phyloP scores from a whole-genome alignment of 2,888 invertebrate species.

The Aporophyla nigra region DNA sequence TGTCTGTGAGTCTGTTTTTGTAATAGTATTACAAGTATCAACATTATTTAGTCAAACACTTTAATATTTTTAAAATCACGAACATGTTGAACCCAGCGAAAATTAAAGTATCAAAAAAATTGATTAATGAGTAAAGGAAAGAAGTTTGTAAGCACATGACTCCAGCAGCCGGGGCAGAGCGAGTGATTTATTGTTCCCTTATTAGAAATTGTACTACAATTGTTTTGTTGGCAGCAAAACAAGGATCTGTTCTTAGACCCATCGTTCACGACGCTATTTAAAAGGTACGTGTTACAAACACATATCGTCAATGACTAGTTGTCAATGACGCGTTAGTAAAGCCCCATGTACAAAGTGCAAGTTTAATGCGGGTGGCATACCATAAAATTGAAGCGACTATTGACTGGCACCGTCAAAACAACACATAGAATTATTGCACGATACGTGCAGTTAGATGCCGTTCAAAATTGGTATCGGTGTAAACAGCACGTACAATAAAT shows the following conservation, averaged over 20 bases:
- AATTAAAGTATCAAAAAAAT: slow-evolving; percentile 51
- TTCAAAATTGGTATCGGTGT: too few relatives aligned
- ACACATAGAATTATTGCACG: too few relatives aligned
- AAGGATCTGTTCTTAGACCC: slow-evolving; percentile 10
- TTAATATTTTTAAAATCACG: slow-evolving; percentile 35
- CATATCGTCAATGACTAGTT: not conserved
- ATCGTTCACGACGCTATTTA: not conserved
- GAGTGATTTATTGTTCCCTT: slow-evolving; percentile 53
- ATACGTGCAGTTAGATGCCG: too few relatives aligned
- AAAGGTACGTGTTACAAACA: not conserved
- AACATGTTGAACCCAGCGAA: slow-evolving; percentile 27
- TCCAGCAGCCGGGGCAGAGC: slow-evolving; percentile 43
- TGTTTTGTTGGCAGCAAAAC: slow-evolving; percentile 45
- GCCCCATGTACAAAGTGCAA: too few relatives aligned
- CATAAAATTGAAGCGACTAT: too few relatives aligned
- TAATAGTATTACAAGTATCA: not conserved
- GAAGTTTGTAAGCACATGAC: slow-evolving; percentile 59
- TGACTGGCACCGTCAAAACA: too few relatives aligned
- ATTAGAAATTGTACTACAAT: slow-evolving; percentile 58
- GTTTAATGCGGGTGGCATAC: too few relatives aligned
- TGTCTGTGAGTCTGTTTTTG: too few relatives aligned
- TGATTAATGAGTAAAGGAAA: slow-evolving; percentile 57
- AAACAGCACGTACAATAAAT: too few relatives aligned
- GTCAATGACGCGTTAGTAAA: not conserved
- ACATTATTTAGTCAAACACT: not conserved